Conservation (phyloP, 2,113 vertebrate species). For the Dolichotis patagonum region DNA sequence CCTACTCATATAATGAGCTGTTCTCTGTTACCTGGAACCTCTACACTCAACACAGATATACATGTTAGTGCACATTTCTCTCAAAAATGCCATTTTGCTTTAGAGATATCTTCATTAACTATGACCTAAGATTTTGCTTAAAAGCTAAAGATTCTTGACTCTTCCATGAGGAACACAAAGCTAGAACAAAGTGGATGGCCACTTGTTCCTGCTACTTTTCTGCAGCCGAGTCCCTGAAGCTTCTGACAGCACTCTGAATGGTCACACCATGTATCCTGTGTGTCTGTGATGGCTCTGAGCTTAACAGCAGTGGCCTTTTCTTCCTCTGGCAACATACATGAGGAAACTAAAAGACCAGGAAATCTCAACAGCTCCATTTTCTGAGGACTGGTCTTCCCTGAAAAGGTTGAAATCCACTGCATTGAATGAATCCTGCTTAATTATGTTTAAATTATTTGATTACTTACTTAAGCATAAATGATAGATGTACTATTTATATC, state of each 20-base stretch:
- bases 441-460: not conserved
- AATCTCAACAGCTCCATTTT: not conserved
- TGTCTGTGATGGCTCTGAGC: too few relatives aligned
- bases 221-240: not conserved
- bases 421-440: not conserved
- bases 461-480: not conserved
- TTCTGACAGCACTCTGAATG: not conserved
- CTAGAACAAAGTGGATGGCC: not conserved
- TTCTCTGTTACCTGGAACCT: not conserved
- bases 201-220: not conserved
- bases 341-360: not conserved
- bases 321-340: not conserved
- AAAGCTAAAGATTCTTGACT: not conserved
- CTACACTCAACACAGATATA: not conserved
- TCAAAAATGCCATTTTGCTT: not conserved
- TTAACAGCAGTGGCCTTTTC: not conserved
- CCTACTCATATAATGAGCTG: not conserved
- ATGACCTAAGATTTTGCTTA: not conserved
- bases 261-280: too few relatives aligned
- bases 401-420: not conserved
- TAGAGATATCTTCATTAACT: not conserved
- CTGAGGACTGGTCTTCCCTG: not conserved
- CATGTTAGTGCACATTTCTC: not conserved
- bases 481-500: not conserved
- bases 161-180: not conserved